These are phyloP conservation scores for Smutsia temminckii DNA, from an alignment of 2,797 vertebrate species.

Conservation along the genomic window DNA sequence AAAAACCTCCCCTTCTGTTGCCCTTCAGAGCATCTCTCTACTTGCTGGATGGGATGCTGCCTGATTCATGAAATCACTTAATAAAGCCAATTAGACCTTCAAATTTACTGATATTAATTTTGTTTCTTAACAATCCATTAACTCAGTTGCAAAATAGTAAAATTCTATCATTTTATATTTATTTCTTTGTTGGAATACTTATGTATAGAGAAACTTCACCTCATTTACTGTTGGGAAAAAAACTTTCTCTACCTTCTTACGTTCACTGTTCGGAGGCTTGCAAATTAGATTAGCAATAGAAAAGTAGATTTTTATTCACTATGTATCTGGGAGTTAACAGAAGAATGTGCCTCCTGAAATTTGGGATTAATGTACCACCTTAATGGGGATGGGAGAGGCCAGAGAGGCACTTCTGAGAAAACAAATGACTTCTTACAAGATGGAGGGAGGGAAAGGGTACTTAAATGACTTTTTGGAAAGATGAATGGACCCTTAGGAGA, in stretches of 20 bases:
- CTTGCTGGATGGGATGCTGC: no score
- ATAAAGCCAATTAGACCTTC: no score
- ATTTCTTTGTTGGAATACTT: neutral
- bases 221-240: neutral
- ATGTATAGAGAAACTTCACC: neutral
- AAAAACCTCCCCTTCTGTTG: no score
- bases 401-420: neutral
- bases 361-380: neutral
- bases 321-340: neutral
- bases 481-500: neutral
- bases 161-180: neutral
- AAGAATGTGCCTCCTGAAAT: neutral
- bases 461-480: neutral
- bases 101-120: no score
- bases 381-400: neutral
- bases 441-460: neutral
- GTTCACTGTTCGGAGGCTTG: neutral
- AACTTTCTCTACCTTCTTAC: neutral
- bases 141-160: neutral
- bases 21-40: no score
- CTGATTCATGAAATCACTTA: no score
- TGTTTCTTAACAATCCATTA: neutral
- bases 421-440: neutral
- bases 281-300: neutral
- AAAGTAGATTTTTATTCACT: neutral